Base-by-base conservation (phyloP, 1,140 invertebrate species). In the Pseudomyrmex flavicornis region DNA sequence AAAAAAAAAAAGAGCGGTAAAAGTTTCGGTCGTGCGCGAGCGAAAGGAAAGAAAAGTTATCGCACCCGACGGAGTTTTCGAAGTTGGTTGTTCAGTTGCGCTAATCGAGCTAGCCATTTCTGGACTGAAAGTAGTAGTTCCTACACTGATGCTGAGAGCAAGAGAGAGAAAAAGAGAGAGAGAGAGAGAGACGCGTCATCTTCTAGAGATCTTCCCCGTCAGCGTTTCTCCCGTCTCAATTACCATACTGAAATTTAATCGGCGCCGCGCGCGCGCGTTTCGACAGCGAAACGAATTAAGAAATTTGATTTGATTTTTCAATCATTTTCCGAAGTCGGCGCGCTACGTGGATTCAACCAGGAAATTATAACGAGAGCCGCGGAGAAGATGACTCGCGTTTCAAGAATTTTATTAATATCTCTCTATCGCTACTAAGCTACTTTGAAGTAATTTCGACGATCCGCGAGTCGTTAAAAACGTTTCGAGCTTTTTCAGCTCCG, bases 221-320 rank as follows among this genome's bases (percentile, higher is more conserved):
- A 35, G 46, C 54, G 26, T 13, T 65, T 26, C 63, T 52, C 35
- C 52, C 46, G 82, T 69, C 75, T 82, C 52, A 76, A 87, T 88
- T 88, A 88, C 76, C 74, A 87, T 87, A 83, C 77, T 87, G 80
- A 80, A 87, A 88, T 87, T 80, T 88, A 88, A 88, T 88, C 87
- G 86, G 85, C 82, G 74, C 48, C 46, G 44, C n/a, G 35, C 72
- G 35, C 72, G 61, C 61, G 15, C 44, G 65, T 63, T 58, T 22
- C 56, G 52, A 8, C 58, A 2, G 48, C 17, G 17, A 15, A 52
- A 8, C 22, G 63, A 66, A 77, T 87, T 88, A 88, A 88, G 72
- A 77, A 83, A 83, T 83, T 83, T 65, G 66, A 80, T 80, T 56
- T 68, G 68, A 87, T 88, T 80, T 87, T 50, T 56, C 69, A 35